These are phyloP conservation scores for Anabacerthia variegaticeps DNA, from an alignment of 2,797 vertebrate genomes.

Conservation along the genomic window DNA sequence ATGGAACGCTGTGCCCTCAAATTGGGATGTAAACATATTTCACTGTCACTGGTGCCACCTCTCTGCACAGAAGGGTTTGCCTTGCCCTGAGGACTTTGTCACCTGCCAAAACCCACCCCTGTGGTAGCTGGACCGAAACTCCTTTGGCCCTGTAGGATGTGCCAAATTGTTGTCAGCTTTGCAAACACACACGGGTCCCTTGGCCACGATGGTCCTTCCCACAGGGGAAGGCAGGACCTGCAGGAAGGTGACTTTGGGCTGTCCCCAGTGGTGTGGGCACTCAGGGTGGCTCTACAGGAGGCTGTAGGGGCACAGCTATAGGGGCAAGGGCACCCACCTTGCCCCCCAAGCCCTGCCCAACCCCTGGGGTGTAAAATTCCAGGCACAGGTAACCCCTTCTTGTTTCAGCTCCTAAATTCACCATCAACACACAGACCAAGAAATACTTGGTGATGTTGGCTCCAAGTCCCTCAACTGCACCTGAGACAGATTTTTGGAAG, in stretches of 20 bases:
- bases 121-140: not conserved
- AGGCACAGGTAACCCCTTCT: not conserved
- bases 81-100: not conserved
- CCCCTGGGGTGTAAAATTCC: not conserved
- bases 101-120: fast-evolving
- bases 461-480: not conserved
- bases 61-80: not conserved
- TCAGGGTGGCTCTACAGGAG: not conserved
- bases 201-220: not conserved
- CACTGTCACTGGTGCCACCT: not conserved
- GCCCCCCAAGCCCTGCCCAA: not conserved
- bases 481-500: not conserved
- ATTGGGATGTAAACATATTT: not conserved
- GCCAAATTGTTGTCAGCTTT: not conserved
- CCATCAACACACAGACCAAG: not conserved
- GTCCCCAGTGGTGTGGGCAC: not conserved
- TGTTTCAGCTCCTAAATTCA: not conserved
- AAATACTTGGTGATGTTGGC: not conserved
- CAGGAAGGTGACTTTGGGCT: not conserved
- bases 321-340: not conserved
- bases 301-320: not conserved
- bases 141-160: fast-evolving
- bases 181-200: not conserved
- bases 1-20: not conserved
- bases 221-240: not conserved